Conservation (phyloP, 2,888 invertebrate genomes). For the Volucella bombylans region DNA sequence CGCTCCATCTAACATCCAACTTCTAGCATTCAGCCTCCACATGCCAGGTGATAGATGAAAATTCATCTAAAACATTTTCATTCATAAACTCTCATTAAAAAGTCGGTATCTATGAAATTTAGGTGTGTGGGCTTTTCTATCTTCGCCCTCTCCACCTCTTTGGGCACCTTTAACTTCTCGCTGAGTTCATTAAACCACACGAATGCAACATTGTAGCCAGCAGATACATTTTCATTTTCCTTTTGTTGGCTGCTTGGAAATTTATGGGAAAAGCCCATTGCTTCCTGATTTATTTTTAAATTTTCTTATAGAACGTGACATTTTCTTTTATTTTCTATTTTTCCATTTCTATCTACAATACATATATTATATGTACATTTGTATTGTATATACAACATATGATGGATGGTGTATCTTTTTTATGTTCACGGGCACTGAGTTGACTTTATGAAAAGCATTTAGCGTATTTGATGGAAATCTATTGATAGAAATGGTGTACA, state of each 20-base stretch:
- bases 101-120: constrained; percentile 8
- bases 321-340: neutral
- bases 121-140: constrained; percentile 37
- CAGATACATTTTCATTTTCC: neutral
- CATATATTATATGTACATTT: too few relatives aligned
- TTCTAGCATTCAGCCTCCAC: too few relatives aligned
- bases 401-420: too few relatives aligned
- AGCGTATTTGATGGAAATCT: too few relatives aligned
- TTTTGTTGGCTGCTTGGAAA: neutral
- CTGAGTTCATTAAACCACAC: constrained; percentile 25
- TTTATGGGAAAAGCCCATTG: neutral
- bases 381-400: too few relatives aligned
- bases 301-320: neutral
- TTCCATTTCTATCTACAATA: neutral
- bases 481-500: too few relatives aligned
- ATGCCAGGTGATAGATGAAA: constrained; percentile 35
- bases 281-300: constrained; percentile 9
- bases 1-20: neutral
- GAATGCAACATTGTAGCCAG: constrained; percentile 8
- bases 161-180: constrained; percentile 1
- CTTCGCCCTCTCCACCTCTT: neutral
- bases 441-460: too few relatives aligned
- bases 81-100: constrained; percentile 62
- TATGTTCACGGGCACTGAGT: too few relatives aligned
- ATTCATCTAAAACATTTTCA: constrained; percentile 57